phyloP scores from a whole-genome alignment of 2,113 vertebrate species.

The Pogonocichla stellata region DNA sequence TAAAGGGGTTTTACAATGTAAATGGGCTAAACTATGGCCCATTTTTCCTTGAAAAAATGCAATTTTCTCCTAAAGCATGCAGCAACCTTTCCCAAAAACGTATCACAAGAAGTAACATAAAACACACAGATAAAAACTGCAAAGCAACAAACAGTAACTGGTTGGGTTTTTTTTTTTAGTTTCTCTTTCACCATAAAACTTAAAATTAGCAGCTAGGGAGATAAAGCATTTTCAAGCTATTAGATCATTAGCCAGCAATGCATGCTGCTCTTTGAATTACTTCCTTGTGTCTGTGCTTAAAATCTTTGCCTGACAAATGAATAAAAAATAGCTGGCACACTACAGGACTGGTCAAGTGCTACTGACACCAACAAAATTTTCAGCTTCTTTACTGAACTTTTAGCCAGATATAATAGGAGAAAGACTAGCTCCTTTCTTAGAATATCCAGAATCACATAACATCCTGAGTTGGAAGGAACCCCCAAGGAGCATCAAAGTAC shows the following conservation, averaged over 20 bases:
- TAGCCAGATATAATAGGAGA: neutral
- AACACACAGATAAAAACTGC: neutral
- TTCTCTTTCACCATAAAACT: neutral
- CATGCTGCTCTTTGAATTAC: neutral
- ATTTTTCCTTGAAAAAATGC: neutral
- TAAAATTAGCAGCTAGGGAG: neutral
- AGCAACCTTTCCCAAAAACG: neutral
- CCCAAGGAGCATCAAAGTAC: neutral
- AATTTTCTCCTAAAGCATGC: neutral
- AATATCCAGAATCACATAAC: neutral
- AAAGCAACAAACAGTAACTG: neutral
- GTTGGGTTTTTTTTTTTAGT: neutral
- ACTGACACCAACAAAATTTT: neutral
- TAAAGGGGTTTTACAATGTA: neutral
- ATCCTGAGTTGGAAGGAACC: neutral
- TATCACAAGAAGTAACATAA: neutral
- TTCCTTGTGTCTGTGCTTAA: constrained; percentile 24
- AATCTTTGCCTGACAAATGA: constrained; percentile 6
- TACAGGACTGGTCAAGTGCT: neutral
- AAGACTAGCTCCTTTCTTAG: neutral
- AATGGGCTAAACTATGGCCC: constrained; percentile 4
- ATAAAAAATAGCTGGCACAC: neutral
- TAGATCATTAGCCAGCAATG: constrained; percentile 41
- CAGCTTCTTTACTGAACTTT: neutral
- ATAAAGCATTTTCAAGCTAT: constrained; percentile 56